phyloP scores from a whole-genome alignment of 1,140 invertebrate species.

The Bathynomus jamesi region DNA sequence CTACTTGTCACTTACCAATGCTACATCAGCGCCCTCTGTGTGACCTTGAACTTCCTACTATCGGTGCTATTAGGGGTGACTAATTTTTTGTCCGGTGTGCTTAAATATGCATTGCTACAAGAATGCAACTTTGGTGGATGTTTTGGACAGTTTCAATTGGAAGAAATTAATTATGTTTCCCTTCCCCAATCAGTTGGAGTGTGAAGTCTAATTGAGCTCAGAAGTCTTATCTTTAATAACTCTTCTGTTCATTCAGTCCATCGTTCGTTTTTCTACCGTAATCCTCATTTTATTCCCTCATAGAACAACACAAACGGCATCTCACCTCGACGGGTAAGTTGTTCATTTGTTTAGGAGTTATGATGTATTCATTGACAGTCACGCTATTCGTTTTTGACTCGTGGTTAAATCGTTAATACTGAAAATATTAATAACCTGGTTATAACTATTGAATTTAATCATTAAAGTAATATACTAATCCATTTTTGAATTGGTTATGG shows the following conservation, averaged over 20 bases:
- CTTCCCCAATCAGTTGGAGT: not conserved
- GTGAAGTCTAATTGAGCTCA: not conserved
- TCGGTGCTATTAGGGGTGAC: no score
- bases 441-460: not conserved
- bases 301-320: constrained; percentile 13
- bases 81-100: no score
- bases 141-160: no score
- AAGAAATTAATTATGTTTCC: not conserved
- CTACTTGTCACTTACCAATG: no score
- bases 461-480: not conserved
- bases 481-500: not conserved
- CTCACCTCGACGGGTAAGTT: constrained; percentile 16
- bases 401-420: no score
- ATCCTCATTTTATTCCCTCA: not conserved
- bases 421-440: no score
- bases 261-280: not conserved
- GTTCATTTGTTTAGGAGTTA: not conserved
- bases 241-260: not conserved
- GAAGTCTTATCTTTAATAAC: not conserved
- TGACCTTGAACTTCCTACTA: no score
- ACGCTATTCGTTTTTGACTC: not conserved
- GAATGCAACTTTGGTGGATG: no score
- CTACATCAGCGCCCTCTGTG: no score
- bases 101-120: no score
- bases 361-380: not conserved